A percentile compares a stretch with the other conserved stretches of the same genome.
Conservation (phyloP, 2,888 invertebrate species). For the Chorisops tibialis region DNA sequence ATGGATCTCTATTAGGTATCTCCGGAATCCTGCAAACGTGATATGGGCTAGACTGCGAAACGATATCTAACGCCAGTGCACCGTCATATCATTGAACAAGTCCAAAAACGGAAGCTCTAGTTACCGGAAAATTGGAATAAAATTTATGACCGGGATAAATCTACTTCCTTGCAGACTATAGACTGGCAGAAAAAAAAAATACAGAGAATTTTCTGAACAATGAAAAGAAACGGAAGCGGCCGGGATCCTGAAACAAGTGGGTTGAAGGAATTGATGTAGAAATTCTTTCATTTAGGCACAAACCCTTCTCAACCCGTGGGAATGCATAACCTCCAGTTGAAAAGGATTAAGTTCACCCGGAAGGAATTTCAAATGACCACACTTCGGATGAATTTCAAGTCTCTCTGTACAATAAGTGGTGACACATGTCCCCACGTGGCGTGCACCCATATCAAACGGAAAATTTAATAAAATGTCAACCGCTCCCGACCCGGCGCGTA, state of each 20-base stretch:
- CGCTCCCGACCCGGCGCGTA: no score
- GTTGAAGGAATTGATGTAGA: no score
- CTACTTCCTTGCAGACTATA: not conserved
- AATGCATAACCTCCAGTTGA: no score
- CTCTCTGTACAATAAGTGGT: conserved; percentile 7
- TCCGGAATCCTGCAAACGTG: not conserved
- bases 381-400: conserved; percentile 20
- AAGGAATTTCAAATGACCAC: not conserved
- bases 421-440: conserved; percentile 26
- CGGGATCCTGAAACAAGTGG: no score
- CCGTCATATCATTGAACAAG: not conserved
- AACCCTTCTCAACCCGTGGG: no score
- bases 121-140: conserved; percentile 21
- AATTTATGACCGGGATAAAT: conserved; percentile 18
- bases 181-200: no score
- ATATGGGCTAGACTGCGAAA: not conserved
- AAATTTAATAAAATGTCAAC: conserved; percentile 20
- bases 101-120: conserved; percentile 10
- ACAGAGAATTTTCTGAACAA: no score
- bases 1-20: not conserved
- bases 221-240: no score
- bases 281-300: no score
- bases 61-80: not conserved
- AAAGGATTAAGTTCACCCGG: no score
- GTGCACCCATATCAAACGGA: conserved; percentile 24